Evolutionary conservation across 1,140 invertebrate species (phyloP).

Genomic region (Polypedilum vanderplanki): DNA sequence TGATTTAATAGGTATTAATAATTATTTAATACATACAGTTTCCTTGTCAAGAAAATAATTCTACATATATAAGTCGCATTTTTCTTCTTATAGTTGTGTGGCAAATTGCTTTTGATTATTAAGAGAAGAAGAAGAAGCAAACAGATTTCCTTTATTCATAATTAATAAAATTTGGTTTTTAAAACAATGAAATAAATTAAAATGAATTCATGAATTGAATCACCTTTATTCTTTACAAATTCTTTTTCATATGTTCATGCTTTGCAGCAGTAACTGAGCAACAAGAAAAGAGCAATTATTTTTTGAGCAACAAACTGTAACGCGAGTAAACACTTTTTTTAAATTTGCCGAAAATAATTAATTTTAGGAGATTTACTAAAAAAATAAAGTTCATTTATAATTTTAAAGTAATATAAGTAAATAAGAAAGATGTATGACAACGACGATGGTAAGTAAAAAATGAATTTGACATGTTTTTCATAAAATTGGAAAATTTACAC

Average conservation of each 20-base stretch:
- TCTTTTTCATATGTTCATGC: too few relatives aligned
- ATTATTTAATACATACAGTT: slow-evolving; percentile 3
- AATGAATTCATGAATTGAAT: too few relatives aligned
- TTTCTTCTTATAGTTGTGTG: neutral
- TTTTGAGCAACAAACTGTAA: too few relatives aligned
- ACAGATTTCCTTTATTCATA: slow-evolving; percentile 5
- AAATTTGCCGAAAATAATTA: too few relatives aligned
- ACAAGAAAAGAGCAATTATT: too few relatives aligned
- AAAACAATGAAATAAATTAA: slow-evolving; percentile 25
- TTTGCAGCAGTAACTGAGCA: too few relatives aligned
- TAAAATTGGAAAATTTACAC: neutral
- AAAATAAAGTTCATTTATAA: slow-evolving; percentile 30
- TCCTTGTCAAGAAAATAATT: neutral
- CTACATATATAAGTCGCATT: neutral
- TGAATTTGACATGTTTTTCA: neutral
- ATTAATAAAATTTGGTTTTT: slow-evolving; percentile 26
- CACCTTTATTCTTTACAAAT: too few relatives aligned
- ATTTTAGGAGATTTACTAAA: too few relatives aligned
- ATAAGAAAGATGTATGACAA: slow-evolving; percentile 39
- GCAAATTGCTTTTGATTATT: neutral
- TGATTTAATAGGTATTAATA: slow-evolving; percentile 19
- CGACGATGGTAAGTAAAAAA: slow-evolving; percentile 37
- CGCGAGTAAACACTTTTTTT: too few relatives aligned
- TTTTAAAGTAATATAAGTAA: neutral
- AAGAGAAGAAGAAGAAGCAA: neutral